Evolutionary conservation across 2,888 invertebrate genomes (phyloP), one percentile per base, ranked within the genome.

Genomic region (Heliconius aoede): DNA sequence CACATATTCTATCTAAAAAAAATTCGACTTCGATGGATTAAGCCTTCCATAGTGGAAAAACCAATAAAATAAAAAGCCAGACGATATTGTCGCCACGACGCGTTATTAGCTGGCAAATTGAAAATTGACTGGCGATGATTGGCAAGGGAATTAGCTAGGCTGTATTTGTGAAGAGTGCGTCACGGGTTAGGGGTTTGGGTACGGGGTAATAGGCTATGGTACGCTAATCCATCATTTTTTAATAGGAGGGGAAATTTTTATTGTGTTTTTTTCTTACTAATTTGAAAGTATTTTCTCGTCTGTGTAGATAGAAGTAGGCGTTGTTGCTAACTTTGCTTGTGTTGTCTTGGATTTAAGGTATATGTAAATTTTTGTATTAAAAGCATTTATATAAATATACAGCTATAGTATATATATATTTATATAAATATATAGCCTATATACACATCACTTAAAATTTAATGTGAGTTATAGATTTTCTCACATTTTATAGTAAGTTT

Each of bases 41-140:
- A 55, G 65, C 21, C 30, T 30, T 26, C 46, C 30, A 55, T 55
- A 69, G 55, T 51, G 28, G 24, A 65, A 64, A 36, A 65, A 24
- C 55, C 72, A 74, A 74, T 68, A 68, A 74, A 68, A 74, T 61
- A 74, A 68, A 68, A 82, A 82, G 60, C 72, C 74, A 73, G 76
- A 74, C 78, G 76, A 76, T 76, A 91, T 91, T 91, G 91, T 91
- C 86, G 84, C 86, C 85, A 87, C 88, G 88, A 83, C 84, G 86
- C 89, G 91, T 93, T 94, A 94, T 94, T 94, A 94, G 89, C 84
- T 85, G 90, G 91, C 88, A 93, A 93, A 93, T 93, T 93, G 93
- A 92, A 94, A 94, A 94, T 92, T 93, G 91, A 93, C 91, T 91
- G 88, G 88, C 85, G 86, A 89, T 94, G 94, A 94, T 94, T 94